These are phyloP conservation scores for Leucoraja ocellata DNA, from an alignment of 2,797 vertebrate genomes.

Conservation along the genomic window DNA sequence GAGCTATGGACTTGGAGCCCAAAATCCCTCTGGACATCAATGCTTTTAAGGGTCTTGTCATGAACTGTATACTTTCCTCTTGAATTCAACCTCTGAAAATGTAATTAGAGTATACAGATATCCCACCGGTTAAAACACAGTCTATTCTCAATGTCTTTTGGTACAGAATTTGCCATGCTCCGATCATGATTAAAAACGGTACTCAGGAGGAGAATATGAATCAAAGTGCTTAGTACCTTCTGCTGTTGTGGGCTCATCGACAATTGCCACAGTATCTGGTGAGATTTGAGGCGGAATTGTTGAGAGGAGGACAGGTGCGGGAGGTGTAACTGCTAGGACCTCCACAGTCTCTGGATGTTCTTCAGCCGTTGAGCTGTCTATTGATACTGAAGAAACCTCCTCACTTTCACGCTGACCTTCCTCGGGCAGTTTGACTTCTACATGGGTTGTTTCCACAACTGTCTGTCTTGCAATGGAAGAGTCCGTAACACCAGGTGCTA, in stretches of 20 bases:
- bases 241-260: neutral
- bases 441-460: conserved; percentile 50
- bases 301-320: conserved; percentile 45
- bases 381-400: conserved; percentile 42
- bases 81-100: neutral
- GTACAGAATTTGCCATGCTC: neutral
- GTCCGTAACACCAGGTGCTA: conserved; percentile 41
- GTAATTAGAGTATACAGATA: neutral
- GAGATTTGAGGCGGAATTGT: conserved; percentile 48
- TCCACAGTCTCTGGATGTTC: conserved; percentile 47
- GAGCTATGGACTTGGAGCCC: too few relatives aligned
- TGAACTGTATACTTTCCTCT: too few relatives aligned
- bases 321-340: conserved; percentile 41
- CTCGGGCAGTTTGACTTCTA: conserved; percentile 47
- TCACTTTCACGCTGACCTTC: conserved; percentile 51
- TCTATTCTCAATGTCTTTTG: neutral
- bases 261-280: conserved; percentile 45
- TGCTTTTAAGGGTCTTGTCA: too few relatives aligned
- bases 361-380: neutral
- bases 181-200: neutral
- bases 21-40: too few relatives aligned
- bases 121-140: neutral
- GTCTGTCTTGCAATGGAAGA: conserved; percentile 52
- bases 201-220: neutral
- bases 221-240: conserved; percentile 31